Percentiles rank a stretch among this genome's conserved stretches.
Evolutionary conservation across 2,888 invertebrate genomes (phyloP).

Genomic region (Dastarcus helophoroides): DNA sequence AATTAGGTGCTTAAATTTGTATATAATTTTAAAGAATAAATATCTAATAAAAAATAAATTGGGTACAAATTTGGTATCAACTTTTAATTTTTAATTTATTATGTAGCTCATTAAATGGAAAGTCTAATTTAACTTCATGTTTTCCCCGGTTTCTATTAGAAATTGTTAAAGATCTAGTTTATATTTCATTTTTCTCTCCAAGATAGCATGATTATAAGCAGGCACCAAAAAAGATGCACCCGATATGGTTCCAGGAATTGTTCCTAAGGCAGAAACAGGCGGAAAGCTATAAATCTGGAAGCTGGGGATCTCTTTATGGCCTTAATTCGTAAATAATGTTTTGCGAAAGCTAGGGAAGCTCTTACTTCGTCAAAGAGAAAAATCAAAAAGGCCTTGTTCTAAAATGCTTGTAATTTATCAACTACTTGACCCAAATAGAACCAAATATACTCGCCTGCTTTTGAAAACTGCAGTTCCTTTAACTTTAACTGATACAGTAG

Average conservation of each 20-base stretch:
- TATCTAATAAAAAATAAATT: too few relatives aligned
- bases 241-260: constrained; percentile 34
- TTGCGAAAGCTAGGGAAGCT: constrained; percentile 24
- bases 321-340: constrained; percentile 24
- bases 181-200: too few relatives aligned
- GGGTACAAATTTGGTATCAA: too few relatives aligned
- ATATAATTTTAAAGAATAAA: too few relatives aligned
- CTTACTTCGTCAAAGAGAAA: constrained; percentile 6
- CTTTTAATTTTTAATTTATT: too few relatives aligned
- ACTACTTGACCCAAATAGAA: constrained; percentile 27
- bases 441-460: constrained; percentile 27
- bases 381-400: constrained; percentile 21
- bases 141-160: too few relatives aligned
- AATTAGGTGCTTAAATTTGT: too few relatives aligned
- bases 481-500: constrained; percentile 26
- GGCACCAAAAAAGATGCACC: too few relatives aligned
- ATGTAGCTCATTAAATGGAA: too few relatives aligned
- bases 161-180: too few relatives aligned
- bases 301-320: constrained; percentile 17
- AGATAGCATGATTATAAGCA: too few relatives aligned
- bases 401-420: constrained; percentile 30
- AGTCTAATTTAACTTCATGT: too few relatives aligned
- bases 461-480: constrained; percentile 33
- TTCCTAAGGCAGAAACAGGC: constrained; percentile 27
- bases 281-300: constrained; percentile 21